phyloP scores from a whole-genome alignment of 2,888 invertebrate genomes.

The Hipparchia semele region DNA sequence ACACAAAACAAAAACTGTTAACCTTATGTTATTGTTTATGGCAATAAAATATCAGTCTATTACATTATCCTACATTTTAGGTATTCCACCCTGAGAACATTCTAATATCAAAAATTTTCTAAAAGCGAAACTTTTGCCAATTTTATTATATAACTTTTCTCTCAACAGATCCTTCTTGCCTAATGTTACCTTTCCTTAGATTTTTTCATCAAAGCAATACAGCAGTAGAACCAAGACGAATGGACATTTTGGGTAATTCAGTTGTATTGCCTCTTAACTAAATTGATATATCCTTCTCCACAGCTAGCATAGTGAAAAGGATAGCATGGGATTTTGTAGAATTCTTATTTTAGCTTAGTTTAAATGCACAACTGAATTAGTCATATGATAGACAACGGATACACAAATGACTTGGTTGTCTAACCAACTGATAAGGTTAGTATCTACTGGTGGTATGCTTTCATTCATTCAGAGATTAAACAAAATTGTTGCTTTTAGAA shows the following conservation, averaged over 20 bases:
- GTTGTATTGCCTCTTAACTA: no score
- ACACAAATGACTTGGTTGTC: background rate
- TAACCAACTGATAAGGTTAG: background rate
- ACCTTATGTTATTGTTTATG: constrained; percentile 37
- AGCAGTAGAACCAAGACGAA: background rate
- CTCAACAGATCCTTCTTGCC: background rate
- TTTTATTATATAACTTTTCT: background rate
- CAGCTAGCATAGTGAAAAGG: no score
- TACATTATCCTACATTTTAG: constrained; percentile 29
- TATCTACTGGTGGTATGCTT: background rate
- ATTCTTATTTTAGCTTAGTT: no score
- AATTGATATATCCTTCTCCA: no score
- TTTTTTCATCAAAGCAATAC: background rate
- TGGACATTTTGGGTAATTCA: background rate
- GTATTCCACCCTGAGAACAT: constrained; percentile 9
- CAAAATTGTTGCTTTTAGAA: constrained; percentile 24
- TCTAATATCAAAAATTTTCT: constrained; percentile 6
- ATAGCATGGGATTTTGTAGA: no score
- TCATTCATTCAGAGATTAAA: background rate
- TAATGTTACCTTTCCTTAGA: background rate
- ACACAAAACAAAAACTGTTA: constrained; percentile 18
- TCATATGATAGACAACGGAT: background rate
- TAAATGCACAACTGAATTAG: no score
- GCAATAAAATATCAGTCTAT: constrained; percentile 41
- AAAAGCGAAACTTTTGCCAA: background rate